Evolutionary conservation across 2,888 invertebrate genomes (phyloP), one percentile per base, ranked within the genome.

Genomic region (Lycaena phlaeas): DNA sequence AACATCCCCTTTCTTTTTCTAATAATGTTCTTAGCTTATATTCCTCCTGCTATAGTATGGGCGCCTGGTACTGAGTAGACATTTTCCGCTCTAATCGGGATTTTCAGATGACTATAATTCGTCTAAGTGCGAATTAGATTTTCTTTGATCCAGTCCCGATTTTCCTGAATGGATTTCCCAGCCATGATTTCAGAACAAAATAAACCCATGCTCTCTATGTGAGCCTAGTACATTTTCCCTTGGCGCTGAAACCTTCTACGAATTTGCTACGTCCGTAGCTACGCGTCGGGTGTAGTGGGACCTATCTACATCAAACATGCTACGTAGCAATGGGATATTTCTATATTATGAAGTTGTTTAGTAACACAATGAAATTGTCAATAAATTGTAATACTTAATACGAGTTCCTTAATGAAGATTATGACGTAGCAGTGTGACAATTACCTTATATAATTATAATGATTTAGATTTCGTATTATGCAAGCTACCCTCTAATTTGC

Each of bases 1-100:
- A 60, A 39, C 49, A 50, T 46, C 50, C 45, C 47, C 60, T 60
- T 52, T 66, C 66, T 55, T 60, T 59, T 59, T 63, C 69, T 65
- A 61, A n/a, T n/a, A n/a, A 61, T 55, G 45, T 10, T 46, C 48
- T 44, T 47, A 43, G 42, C 46, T 40, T 38, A 11, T 14, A 25
- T 9, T 42, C 46, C 49, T 59, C 40, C 46, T 48, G 12, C 25
- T 17, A 18, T 22, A 28, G 50, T 55, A 61, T 84, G 65, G 14
- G 41, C 29, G 46, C 81, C 78, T 79, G 61, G 79, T 84, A 77
- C 48, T 51, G 53, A 72, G 77, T 76, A 77, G 79, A 78, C 66
- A 79, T 84, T 84, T 82, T 84, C 81, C 81, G 81, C 81, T 84
- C 79, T 84, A 82, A 84, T 84, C 82, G 77, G 78, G 78, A 73